Evolutionary conservation across 2,888 invertebrate genomes (phyloP).

Genomic region (Dioctria rufipes): DNA sequence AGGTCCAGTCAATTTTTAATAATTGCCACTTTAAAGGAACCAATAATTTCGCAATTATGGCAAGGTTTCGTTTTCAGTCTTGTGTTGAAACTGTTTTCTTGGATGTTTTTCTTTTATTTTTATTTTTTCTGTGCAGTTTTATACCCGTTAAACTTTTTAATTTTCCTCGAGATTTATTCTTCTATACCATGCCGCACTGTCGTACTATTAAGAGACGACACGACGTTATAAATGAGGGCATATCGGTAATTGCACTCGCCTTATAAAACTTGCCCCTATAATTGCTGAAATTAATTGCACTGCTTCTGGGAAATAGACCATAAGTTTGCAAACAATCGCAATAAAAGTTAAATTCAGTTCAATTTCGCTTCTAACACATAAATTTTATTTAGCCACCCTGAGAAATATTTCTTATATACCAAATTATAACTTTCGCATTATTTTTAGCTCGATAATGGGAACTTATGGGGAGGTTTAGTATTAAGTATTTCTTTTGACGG

Average conservation of each 20-base stretch:
- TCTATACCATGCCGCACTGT: neutral
- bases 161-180: conserved; percentile 41
- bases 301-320: conserved; percentile 49
- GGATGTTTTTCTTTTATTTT: conserved; percentile 2
- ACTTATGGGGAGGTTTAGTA: too few species aligned
- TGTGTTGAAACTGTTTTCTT: neutral
- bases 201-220: conserved; percentile 20
- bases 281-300: conserved; percentile 49
- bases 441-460: conserved; percentile 10
- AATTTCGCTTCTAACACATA: conserved; percentile 36
- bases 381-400: conserved; percentile 33
- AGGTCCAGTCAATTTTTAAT: conserved; percentile 23
- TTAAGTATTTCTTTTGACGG: too few species aligned
- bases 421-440: conserved; percentile 31
- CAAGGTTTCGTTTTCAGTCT: conserved; percentile 14
- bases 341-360: conserved; percentile 51
- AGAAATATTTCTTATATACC: conserved; percentile 32
- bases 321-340: conserved; percentile 49
- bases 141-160: conserved; percentile 33
- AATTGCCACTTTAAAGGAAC: conserved; percentile 40
- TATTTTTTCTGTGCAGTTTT: neutral
- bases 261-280: conserved; percentile 43
- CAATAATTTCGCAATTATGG: conserved; percentile 44
- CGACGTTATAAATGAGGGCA: conserved; percentile 50
- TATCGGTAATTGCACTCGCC: conserved; percentile 51